These are phyloP conservation scores for Pteropus alecto DNA, from an alignment of 2,113 vertebrate species.

Conservation along the genomic window DNA sequence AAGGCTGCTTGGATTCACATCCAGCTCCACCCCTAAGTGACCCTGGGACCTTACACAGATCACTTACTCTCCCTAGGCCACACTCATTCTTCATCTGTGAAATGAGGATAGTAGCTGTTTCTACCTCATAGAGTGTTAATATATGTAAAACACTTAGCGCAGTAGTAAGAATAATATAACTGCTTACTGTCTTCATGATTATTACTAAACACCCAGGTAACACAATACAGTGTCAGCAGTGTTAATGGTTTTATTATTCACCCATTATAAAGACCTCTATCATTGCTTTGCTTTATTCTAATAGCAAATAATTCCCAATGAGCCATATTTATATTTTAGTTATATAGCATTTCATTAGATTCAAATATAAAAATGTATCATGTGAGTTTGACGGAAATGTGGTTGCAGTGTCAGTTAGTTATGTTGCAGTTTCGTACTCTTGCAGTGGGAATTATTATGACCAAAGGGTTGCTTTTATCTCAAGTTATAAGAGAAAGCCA, in stretches of 20 bases:
- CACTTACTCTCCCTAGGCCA: not conserved
- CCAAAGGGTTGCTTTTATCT: conserved; percentile 10
- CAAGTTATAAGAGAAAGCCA: not conserved
- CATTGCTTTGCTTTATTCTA: not conserved
- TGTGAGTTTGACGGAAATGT: not conserved
- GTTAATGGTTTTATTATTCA: not conserved
- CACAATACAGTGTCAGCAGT: not conserved
- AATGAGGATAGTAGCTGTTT: not conserved
- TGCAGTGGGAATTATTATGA: not conserved
- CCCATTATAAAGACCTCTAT: not conserved
- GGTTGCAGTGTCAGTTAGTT: not conserved
- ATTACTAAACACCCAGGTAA: not conserved
- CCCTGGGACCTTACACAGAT: too few relatives aligned
- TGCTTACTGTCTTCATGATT: not conserved
- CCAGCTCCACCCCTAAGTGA: not conserved
- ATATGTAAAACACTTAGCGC: not conserved
- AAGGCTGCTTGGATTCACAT: not conserved
- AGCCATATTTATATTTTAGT: not conserved
- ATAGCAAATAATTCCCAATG: not conserved
- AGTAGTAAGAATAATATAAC: not conserved
- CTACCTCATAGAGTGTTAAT: not conserved
- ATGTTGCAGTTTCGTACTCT: not conserved
- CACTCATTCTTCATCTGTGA: not conserved
- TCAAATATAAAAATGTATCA: not conserved
- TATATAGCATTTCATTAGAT: not conserved